phyloP scores from a whole-genome alignment of 2,797 vertebrate species.

The Podargus strigoides region DNA sequence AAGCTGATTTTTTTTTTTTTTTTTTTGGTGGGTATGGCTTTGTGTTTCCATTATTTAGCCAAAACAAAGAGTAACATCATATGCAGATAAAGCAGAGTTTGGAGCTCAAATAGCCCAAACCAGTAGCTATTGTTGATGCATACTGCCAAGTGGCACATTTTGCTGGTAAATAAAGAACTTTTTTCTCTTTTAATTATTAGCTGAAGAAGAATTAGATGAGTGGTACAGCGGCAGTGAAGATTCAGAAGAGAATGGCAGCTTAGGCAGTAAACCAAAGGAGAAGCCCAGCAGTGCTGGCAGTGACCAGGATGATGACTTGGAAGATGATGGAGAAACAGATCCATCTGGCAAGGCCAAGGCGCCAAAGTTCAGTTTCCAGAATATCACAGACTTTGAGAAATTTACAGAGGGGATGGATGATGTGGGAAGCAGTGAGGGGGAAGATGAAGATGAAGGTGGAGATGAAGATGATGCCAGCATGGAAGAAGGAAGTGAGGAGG shows the following conservation, averaged over 20 bases:
- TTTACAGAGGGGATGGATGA: conserved; percentile 86
- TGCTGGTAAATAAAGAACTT: background rate
- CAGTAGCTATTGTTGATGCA: accelerated
- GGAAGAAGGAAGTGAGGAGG: conserved; percentile 53
- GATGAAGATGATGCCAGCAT: conserved; percentile 30
- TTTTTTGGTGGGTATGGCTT: background rate
- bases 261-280: background rate
- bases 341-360: background rate
- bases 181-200: background rate
- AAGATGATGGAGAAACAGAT: background rate
- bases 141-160: background rate
- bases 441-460: conserved; percentile 46
- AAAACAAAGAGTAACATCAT: background rate
- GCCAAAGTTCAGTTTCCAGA: conserved; percentile 66
- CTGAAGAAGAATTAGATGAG: conserved; percentile 52
- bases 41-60: background rate
- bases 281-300: conserved; percentile 13
- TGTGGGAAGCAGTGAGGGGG: conserved; percentile 74
- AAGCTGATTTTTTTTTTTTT: background rate
- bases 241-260: conserved; percentile 6
- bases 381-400: conserved; percentile 77
- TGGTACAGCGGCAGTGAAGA: conserved; percentile 37
- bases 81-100: background rate
- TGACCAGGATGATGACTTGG: conserved; percentile 18
- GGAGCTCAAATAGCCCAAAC: background rate